phyloP scores from a whole-genome alignment of 1,140 invertebrate genomes.

The Spodoptera frugiperda region DNA sequence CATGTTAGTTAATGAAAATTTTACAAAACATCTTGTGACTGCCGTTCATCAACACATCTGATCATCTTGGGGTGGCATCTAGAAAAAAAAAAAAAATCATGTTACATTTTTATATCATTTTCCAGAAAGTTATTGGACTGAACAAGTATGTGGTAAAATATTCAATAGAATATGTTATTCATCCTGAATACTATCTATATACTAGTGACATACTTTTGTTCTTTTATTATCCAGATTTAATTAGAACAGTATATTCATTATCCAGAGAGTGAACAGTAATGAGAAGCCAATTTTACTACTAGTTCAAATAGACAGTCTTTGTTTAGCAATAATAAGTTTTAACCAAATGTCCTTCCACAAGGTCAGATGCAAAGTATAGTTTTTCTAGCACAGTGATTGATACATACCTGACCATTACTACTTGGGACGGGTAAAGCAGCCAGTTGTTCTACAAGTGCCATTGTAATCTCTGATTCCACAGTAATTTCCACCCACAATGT shows the following conservation, averaged over 20 bases:
- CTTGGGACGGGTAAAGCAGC: constrained; percentile 80
- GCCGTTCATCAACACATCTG: constrained; percentile 78
- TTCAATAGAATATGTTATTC: too few relatives aligned
- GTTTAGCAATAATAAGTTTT: not conserved
- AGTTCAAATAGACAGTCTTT: too few relatives aligned
- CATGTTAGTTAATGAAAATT: constrained; percentile 50
- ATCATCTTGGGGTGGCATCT: constrained; percentile 78
- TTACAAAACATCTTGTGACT: constrained; percentile 53
- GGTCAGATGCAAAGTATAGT: not conserved
- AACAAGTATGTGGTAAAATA: too few relatives aligned
- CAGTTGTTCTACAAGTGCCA: constrained; percentile 80
- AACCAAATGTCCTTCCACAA: not conserved
- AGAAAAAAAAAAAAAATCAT: constrained; percentile 58
- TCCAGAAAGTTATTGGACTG: not conserved
- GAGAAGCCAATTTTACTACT: too few relatives aligned
- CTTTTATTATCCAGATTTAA: too few relatives aligned
- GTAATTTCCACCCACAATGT: constrained; percentile 79
- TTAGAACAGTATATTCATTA: too few relatives aligned
- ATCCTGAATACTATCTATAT: too few relatives aligned
- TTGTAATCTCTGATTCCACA: constrained; percentile 81
- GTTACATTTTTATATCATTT: too few relatives aligned
- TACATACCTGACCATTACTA: constrained; percentile 59
- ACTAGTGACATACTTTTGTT: too few relatives aligned
- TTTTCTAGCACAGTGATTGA: not conserved
- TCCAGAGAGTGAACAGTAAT: too few relatives aligned